Evolutionary conservation across 2,113 vertebrate species (phyloP).

Genomic region (Nothocercus nigrocapillus): DNA sequence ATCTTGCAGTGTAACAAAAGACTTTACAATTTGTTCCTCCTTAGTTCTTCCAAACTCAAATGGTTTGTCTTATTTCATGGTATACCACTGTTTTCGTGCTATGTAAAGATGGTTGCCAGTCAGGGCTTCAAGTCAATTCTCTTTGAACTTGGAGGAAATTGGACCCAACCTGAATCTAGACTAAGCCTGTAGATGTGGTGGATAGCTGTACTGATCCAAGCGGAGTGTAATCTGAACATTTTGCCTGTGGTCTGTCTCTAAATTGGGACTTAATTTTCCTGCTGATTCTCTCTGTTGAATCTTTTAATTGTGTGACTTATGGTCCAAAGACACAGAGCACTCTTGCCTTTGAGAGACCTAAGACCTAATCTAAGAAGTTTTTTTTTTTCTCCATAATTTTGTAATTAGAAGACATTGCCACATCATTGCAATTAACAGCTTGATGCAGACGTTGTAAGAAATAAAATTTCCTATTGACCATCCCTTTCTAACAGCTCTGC

Average conservation of each 20-base stretch:
- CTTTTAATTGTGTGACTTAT: not conserved
- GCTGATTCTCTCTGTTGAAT: not conserved
- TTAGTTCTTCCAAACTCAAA: not conserved
- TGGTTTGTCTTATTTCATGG: not conserved
- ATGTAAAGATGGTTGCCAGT: not conserved
- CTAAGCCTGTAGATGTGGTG: not conserved
- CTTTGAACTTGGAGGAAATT: not conserved
- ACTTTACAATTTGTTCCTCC: not conserved
- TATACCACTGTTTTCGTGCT: not conserved
- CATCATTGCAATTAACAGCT: not conserved
- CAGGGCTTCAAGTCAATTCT: not conserved
- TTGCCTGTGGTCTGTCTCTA: not conserved
- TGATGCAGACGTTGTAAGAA: not conserved
- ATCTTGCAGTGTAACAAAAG: not conserved
- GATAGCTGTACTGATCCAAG: not conserved
- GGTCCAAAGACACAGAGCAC: not conserved
- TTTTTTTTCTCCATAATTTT: not conserved
- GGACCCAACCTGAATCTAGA: not conserved
- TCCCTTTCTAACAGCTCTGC: conserved; percentile 33
- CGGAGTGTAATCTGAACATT: not conserved
- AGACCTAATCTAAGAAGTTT: not conserved
- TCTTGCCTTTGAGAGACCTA: not conserved
- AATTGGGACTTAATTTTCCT: not conserved
- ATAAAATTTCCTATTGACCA: conserved; percentile 13
- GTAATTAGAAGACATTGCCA: not conserved